Evolutionary conservation across 2,113 vertebrate species (phyloP).

Genomic region (Osmerus mordax): DNA sequence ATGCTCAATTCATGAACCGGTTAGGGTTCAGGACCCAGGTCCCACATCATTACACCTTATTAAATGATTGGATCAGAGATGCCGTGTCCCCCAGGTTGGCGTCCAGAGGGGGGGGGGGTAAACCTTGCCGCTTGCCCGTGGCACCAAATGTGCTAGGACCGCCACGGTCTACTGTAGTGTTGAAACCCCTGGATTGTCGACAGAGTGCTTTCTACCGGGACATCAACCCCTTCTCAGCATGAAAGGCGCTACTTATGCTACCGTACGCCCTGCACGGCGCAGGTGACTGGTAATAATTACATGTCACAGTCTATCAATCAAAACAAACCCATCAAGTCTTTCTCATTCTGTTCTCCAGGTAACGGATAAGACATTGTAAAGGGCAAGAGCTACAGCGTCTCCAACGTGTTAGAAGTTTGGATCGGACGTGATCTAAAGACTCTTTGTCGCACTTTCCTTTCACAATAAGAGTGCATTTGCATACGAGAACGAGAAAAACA

Average conservation of each 20-base stretch:
- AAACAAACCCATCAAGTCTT: slow-evolving; percentile 21
- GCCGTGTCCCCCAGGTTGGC: no score
- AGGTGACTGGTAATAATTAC: slow-evolving; percentile 35
- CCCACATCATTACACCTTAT: no score
- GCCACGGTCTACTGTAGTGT: no score
- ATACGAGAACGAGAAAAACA: slow-evolving; percentile 55
- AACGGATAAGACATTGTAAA: slow-evolving; percentile 30
- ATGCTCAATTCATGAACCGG: no score
- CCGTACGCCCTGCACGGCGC: not conserved
- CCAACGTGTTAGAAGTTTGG: slow-evolving; percentile 22
- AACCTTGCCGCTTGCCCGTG: no score
- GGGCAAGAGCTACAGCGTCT: slow-evolving; percentile 20
- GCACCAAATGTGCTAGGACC: no score
- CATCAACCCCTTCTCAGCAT: not conserved
- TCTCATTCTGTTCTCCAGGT: slow-evolving; percentile 35
- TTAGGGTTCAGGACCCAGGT: no score
- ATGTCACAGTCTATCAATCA: slow-evolving; percentile 20
- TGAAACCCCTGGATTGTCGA: no score
- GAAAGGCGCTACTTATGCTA: not conserved
- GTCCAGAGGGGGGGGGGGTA: no score
- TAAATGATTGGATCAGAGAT: no score
- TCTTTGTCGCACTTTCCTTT: slow-evolving; percentile 18
- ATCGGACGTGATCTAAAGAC: slow-evolving; percentile 45
- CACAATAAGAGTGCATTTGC: slow-evolving; percentile 60
- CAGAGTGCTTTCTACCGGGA: no score